phyloP scores from a whole-genome alignment of 2,113 vertebrate species.

The Dipodomys spectabilis region DNA sequence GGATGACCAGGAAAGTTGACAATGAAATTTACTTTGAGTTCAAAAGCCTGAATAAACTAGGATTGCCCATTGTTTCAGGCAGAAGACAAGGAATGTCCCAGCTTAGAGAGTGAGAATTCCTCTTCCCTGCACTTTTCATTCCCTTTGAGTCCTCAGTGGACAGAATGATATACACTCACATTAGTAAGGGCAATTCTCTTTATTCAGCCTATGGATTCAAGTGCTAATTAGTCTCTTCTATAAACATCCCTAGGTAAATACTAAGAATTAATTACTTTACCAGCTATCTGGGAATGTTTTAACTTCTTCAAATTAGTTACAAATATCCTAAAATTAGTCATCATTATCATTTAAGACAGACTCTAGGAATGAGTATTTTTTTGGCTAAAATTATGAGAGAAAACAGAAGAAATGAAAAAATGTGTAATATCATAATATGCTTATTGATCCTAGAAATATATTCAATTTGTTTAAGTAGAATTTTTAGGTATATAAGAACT shows the following conservation, averaged over 20 bases:
- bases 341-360: not conserved
- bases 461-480: not conserved
- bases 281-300: not conserved
- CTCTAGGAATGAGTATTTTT: not conserved
- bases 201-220: not conserved
- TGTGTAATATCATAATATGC: not conserved
- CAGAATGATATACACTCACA: too few relatives aligned
- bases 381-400: constrained; percentile 13
- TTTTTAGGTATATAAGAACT: not conserved
- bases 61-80: not conserved
- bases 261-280: not conserved
- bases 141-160: not conserved
- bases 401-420: not conserved
- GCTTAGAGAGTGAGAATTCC: not conserved
- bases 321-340: not conserved
- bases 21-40: not conserved
- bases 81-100: too few relatives aligned
- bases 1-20: not conserved
- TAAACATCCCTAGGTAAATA: not conserved
- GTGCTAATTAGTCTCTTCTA: not conserved
- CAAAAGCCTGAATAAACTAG: not conserved
- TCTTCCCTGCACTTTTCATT: not conserved
- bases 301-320: not conserved
- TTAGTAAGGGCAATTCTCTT: not conserved
- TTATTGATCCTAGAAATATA: not conserved